Base-by-base conservation (phyloP, 2,797 vertebrate species). In the Scolopax rusticola region DNA sequence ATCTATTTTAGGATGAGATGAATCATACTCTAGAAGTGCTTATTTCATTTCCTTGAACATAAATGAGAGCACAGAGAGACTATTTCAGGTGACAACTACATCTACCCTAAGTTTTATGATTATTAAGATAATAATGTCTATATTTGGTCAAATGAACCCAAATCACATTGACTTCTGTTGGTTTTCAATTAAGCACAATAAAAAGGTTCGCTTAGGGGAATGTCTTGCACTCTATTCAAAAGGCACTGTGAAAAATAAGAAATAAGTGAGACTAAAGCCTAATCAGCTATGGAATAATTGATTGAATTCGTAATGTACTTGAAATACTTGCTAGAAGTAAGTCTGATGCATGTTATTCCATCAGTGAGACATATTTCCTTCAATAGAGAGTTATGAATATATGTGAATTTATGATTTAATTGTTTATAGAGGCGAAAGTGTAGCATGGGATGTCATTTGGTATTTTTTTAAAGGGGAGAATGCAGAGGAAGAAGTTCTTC, bases 401-500 rank as follows among this genome's bases (percentile, higher is more conserved):
- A 47, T 77, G 36, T 71, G 48, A 84, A 74, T 87, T 63, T 74
- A 65, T 87, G 50, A 15, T 20, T 94, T 93, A 96, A 90, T 86
- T 95, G 57, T 89, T 97, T 93, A 89, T 90, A 94, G 78, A 91
- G 89, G 85, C 32, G 60, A 93, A 95, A 96, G n/a, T 33, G 56
- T 94, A 80, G 27, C n/a, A 88, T 47, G 17, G 23, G 18, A 28
- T 28, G 8, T 33, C 11, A 27, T 60, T 30, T 84, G 65, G n/a
- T 45, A 60, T 82, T 84, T 89, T 89, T 90, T 94, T 95, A 80
- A 94, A 94, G 84, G 50, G 82, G 1, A 60, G 32, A 90, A 69
- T 75, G 19, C 47, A 79, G 43, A 77, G 32, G 65, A 95, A 93
- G 54, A 93, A 92, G 12, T 18, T 94, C 38, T 91, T 88, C 59